These are phyloP conservation scores for Proales similis DNA, from an alignment of 1,140 invertebrate species.

Conservation along the genomic window DNA sequence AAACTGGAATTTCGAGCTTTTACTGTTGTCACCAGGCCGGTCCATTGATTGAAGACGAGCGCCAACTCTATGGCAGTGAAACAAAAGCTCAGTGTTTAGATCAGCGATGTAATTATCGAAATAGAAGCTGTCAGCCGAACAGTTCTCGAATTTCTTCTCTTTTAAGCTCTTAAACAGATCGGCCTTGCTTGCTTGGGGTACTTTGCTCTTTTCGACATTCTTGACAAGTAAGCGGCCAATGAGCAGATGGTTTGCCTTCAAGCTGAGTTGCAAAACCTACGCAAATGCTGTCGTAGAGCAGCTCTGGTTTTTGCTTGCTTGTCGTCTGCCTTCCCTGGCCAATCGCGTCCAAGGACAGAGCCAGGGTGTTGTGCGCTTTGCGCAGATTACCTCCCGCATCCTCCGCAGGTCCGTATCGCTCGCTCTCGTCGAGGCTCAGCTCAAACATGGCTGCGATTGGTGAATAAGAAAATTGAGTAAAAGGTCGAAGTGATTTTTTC, in stretches of 20 bases:
- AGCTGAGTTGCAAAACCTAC: background rate
- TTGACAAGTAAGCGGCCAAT: background rate
- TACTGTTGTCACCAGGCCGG: too few species aligned
- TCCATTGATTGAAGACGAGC: conserved; percentile 47
- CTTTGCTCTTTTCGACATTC: conserved; percentile 1
- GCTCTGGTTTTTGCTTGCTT: too few species aligned
- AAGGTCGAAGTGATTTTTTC: background rate
- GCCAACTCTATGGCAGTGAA: conserved; percentile 50
- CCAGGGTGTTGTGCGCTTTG: conserved; percentile 10
- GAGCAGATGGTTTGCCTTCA: background rate
- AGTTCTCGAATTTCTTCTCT: conserved; percentile 37
- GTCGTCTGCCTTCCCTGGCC: too few species aligned
- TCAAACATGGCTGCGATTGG: background rate
- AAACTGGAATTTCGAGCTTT: too few species aligned
- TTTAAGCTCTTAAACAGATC: conserved; percentile 37
- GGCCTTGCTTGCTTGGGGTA: conserved; percentile 29
- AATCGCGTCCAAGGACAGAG: conserved; percentile 7
- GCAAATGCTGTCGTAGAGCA: conserved; percentile 19
- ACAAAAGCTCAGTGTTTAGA: conserved; percentile 48
- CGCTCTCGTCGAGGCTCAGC: conserved; percentile 6
- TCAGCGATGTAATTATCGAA: conserved; percentile 41
- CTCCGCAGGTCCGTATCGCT: conserved; percentile 9
- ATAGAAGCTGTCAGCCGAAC: conserved; percentile 40
- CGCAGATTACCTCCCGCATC: conserved; percentile 21
- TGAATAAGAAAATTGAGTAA: background rate